Conservation (phyloP, 2,888 invertebrate species). For the Folsomia candida region DNA sequence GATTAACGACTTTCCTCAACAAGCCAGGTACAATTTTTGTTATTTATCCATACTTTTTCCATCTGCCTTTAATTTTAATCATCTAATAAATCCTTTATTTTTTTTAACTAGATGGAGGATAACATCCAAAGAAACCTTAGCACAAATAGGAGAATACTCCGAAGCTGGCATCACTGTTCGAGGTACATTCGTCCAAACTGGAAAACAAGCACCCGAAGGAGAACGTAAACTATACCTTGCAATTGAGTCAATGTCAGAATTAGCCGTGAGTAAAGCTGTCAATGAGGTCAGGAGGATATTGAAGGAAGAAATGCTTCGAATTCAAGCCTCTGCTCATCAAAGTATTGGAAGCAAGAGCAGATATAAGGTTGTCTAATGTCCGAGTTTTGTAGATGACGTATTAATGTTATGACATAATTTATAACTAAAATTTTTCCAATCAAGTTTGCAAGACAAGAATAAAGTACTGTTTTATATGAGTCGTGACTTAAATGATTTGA, state of each 20-base stretch:
- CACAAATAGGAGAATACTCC: slow-evolving; percentile 97
- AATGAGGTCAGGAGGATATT: slow-evolving; percentile 96
- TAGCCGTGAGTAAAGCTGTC: slow-evolving; percentile 93
- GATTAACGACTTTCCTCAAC: slow-evolving; percentile 99
- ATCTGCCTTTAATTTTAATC: too few relatives aligned
- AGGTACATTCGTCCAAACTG: slow-evolving; percentile 86
- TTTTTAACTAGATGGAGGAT: slow-evolving; percentile 98
- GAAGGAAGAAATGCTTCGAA: slow-evolving; percentile 92
- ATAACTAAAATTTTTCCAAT: too few relatives aligned
- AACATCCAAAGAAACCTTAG: slow-evolving; percentile 88
- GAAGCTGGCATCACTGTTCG: slow-evolving; percentile 98
- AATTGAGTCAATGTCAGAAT: slow-evolving; percentile 96
- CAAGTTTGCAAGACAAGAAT: too few relatives aligned
- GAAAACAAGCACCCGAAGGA: slow-evolving; percentile 83
- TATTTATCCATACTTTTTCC: too few relatives aligned
- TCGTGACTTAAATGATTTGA: too few relatives aligned
- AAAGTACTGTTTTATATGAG: too few relatives aligned
- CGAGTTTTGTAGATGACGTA: too few relatives aligned
- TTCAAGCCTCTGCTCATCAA: slow-evolving; percentile 82
- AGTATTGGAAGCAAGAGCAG: slow-evolving; percentile 80
- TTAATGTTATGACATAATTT: too few relatives aligned
- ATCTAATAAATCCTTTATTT: too few relatives aligned
- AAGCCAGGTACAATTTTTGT: too few relatives aligned
- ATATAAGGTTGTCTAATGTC: slow-evolving; percentile 90
- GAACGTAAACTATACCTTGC: slow-evolving; percentile 95